These are phyloP conservation scores for Oligia latruncula DNA, from an alignment of 2,888 invertebrate genomes.

Conservation along the genomic window DNA sequence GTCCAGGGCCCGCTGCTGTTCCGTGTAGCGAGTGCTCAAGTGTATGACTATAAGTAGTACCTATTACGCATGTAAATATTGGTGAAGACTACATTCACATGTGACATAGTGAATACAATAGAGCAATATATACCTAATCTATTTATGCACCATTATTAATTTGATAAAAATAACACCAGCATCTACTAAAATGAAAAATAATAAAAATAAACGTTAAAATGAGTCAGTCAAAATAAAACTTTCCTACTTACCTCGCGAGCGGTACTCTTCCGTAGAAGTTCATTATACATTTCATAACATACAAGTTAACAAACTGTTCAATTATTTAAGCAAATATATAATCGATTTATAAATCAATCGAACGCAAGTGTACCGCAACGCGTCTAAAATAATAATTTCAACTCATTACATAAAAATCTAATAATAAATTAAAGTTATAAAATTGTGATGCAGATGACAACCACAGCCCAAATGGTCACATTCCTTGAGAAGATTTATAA, in stretches of 20 bases:
- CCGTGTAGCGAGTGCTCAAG: conserved; percentile 22
- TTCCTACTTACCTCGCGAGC: conserved; percentile 47
- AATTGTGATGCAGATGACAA: conserved; percentile 83
- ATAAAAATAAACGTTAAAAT: conserved; percentile 53
- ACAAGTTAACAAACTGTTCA: conserved; percentile 6
- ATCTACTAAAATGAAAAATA: conserved; percentile 54
- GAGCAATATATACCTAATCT: conserved; percentile 72
- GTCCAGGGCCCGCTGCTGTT: neutral
- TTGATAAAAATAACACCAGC: conserved; percentile 71
- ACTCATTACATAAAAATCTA: conserved; percentile 57
- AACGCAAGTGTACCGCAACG: conserved; percentile 47
- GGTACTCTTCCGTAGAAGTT: conserved; percentile 36
- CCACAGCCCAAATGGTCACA: conserved; percentile 78
- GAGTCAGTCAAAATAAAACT: conserved; percentile 64
- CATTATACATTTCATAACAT: conserved; percentile 37
- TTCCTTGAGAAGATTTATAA: conserved; percentile 62
- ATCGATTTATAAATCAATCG: conserved; percentile 31
- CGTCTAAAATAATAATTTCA: conserved; percentile 59
- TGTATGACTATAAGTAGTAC: conserved; percentile 27
- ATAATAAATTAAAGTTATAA: conserved; percentile 69
- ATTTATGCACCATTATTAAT: conserved; percentile 81
- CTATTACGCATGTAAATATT: conserved; percentile 33
- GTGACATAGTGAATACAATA: conserved; percentile 62
- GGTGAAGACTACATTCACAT: conserved; percentile 57
- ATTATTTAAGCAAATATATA: conserved; percentile 4